These are phyloP conservation scores for Palythoa heliodiscus DNA, from an alignment of 92 coral and sea anemone genomes.

Conservation along the genomic window DNA sequence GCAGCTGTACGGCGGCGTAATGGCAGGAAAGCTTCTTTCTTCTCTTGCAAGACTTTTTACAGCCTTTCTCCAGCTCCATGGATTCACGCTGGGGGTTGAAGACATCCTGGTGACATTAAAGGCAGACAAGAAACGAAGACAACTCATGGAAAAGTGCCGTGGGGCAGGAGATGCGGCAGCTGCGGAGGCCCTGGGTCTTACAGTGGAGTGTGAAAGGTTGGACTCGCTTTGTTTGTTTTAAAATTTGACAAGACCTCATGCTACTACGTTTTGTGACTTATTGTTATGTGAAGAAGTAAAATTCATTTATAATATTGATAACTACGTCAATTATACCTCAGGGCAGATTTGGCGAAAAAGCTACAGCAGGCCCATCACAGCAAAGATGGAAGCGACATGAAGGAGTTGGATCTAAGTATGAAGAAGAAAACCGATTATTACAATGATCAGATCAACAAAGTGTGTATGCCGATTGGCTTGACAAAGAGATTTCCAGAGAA, in stretches of 20 bases:
- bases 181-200: constrained; percentile 71
- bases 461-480: constrained; percentile 87
- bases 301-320: background rate
- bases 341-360: constrained; percentile 65
- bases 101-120: constrained; percentile 79
- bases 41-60: constrained; percentile 94
- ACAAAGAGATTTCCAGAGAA: constrained; percentile 87
- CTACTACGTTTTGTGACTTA: no score
- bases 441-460: constrained; percentile 89
- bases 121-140: constrained; percentile 83
- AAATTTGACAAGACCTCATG: background rate
- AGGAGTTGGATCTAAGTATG: constrained; percentile 88
- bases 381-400: constrained; percentile 88
- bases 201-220: constrained; percentile 77
- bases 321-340: background rate
- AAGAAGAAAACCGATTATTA: constrained; percentile 89
- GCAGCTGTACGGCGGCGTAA: constrained; percentile 92
- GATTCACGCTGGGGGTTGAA: constrained; percentile 93
- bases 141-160: constrained; percentile 81
- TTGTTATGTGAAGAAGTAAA: background rate
- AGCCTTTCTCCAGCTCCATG: constrained; percentile 83
- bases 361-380: constrained; percentile 84
- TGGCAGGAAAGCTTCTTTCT: constrained; percentile 84
- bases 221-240: background rate
- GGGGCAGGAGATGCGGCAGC: constrained; percentile 82